A percentile compares a stretch with the other conserved stretches of the same genome.
phyloP scores from a whole-genome alignment of 2,888 invertebrate genomes.

The Drosophila nigritarsus region DNA sequence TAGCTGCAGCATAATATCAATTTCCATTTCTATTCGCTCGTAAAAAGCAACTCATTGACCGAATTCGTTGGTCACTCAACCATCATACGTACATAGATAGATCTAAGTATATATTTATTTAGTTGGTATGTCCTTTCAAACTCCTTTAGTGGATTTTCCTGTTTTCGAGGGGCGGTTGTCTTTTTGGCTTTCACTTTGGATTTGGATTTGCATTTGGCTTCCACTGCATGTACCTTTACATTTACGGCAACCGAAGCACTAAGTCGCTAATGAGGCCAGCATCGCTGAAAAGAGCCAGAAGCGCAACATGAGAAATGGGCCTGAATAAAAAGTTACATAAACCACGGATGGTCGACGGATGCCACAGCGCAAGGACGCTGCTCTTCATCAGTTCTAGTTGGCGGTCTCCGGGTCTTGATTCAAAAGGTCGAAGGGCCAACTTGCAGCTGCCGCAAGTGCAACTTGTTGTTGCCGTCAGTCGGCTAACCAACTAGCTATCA shows the following conservation, averaged over 20 bases:
- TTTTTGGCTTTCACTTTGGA: conserved; percentile 14
- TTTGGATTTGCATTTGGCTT: conserved; percentile 27
- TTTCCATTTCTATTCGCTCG: conserved; percentile 44
- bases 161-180: conserved; percentile 4
- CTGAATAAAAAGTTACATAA: conserved; percentile 48
- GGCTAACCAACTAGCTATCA: conserved; percentile 28
- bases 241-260: conserved; percentile 32
- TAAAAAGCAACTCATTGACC: conserved; percentile 34
- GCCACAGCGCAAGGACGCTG: conserved; percentile 43
- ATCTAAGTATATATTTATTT: neutral
- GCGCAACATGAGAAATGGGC: conserved; percentile 45
- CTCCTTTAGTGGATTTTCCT: conserved; percentile 16
- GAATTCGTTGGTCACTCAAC: conserved; percentile 7
- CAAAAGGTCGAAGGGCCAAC: conserved; percentile 40
- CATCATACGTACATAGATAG: conserved; percentile 2
- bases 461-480: conserved; percentile 55
- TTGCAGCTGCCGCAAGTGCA: conserved; percentile 69
- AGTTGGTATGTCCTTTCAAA: conserved; percentile 22
- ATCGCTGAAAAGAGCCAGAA: conserved; percentile 57
- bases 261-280: conserved; percentile 74
- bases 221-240: conserved; percentile 34
- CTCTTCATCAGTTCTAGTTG: conserved; percentile 36
- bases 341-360: conserved; percentile 22
- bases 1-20: conserved; percentile 40
- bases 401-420: conserved; percentile 24